Evolutionary conservation across 2,113 vertebrate species (phyloP).

Genomic region (western clawed frog (Xenopus tropicalis)): DNA sequence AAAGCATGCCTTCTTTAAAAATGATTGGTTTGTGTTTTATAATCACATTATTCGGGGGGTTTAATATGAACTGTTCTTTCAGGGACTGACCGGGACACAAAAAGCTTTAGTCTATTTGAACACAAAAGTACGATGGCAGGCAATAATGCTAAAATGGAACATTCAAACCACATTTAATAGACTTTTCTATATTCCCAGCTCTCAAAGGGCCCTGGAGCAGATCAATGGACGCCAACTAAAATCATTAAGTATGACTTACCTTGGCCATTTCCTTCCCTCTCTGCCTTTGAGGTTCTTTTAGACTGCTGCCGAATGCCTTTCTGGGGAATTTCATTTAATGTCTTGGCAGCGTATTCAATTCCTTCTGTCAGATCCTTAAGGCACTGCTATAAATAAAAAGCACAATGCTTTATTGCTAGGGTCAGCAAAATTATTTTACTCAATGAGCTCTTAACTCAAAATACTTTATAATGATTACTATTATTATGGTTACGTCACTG

Average conservation of each 20-base stretch:
- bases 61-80: conserved; percentile 13
- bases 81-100: conserved; percentile 17
- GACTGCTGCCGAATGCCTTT: conserved; percentile 55
- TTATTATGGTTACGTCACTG: conserved; percentile 30
- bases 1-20: not conserved
- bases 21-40: not conserved
- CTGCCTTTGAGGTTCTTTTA: conserved; percentile 60
- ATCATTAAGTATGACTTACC: conserved; percentile 60
- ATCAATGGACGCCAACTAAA: conserved; percentile 46
- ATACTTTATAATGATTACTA: conserved; percentile 33
- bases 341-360: conserved; percentile 63
- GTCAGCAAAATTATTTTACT: conserved; percentile 55
- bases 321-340: conserved; percentile 68
- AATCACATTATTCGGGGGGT: not conserved
- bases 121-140: conserved; percentile 14
- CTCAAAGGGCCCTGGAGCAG: conserved; percentile 51
- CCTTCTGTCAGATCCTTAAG: conserved; percentile 62
- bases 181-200: conserved; percentile 46
- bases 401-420: conserved; percentile 56
- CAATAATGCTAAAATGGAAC: conserved; percentile 35
- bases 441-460: conserved; percentile 51
- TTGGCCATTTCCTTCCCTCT: conserved; percentile 55
- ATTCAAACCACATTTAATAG: conserved; percentile 48
- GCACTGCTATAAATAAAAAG: conserved; percentile 65
- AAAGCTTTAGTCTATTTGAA: conserved; percentile 4